Base-by-base conservation (phyloP, 1,140 invertebrate species). In the Saccostrea echinata region DNA sequence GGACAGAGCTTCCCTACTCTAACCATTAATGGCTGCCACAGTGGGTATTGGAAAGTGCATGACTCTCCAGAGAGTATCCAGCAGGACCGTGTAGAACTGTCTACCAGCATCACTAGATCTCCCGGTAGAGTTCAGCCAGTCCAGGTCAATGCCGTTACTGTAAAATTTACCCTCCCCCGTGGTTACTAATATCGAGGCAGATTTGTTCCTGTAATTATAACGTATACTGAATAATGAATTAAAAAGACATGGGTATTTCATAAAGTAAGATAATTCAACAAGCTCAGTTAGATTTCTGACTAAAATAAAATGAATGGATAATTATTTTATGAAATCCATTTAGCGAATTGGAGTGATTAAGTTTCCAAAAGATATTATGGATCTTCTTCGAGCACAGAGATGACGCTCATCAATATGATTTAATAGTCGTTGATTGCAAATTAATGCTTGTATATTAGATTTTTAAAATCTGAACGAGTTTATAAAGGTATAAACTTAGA, bases 1-100 rank as follows among this genome's bases (percentile, higher is more conserved):
- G 43, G 43, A 43, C 43, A 43, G 9, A 43, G 6, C 0, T 8
- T 9, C 43, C 9, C 9, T 43, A 3, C 9, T n/a, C 83, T 84
- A 83, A 92, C 92, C 92, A 86, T 92, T 92, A 16, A 92, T 86
- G 13, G 90, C 90, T n/a, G 91, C 91, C 12, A 91, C 16, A 6
- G 91, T 92, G 55, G 91, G 91, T 3, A 92, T 55, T 6, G 91
- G 92, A 43, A 92, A 91, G 35, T 85, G 88, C 24, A 92, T 53
- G 16, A 92, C 13, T 80, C 92, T 87, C 83, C 86, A 88, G 57
- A 88, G 30, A 3, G 53, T 84, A 11, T 88, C 83, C 21, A 11
- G 24, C 27, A 64, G 18, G 43, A 1, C 61, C 8, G 8, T 12
- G 71, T 21, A 0, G 89, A 55, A 16, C 61, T 83, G 21, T 9